Evolutionary conservation across 2,888 invertebrate genomes (phyloP), one percentile per base, ranked within the genome.

Genomic region (Cloeon dipterum): DNA sequence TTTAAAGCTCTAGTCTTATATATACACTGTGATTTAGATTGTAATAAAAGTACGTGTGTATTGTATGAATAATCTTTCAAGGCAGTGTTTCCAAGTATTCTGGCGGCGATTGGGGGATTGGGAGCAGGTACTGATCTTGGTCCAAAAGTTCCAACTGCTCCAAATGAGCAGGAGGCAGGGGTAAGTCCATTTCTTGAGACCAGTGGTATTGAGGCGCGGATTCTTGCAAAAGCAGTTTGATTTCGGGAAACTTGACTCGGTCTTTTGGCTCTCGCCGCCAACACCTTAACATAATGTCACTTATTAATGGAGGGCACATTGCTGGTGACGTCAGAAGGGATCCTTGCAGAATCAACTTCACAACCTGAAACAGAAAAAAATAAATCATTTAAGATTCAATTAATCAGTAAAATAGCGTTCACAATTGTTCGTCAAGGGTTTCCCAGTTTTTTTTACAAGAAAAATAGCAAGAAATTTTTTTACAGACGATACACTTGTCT

Each of bases 261-360:
- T 83, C 76, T 37, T 70, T 65, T 0, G 85, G 77, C 46, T 85
- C 82, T 0, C 72, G 68, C 49, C 74, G 70, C 82, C 82, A 83
- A 47, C 82, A 82, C 11, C 69, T 68, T 7, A 66, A 65, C 81
- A 83, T 82, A 43, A 82, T 55, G 40, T 75, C 72, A 46, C 72
- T 70, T 5, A 81, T 68, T 37, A 71, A 62, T 0, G 68, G 56
- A 0, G 81, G 79, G 48, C 77, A 78, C 46, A 75, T 74, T 42
- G 77, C 74, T 0, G 85, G 82, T 2, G 81, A 75, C 21, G 75
- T 73, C 35, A 86, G 58, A 51, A 81, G 68, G 41, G 78, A 77
- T 3, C 81, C 81, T 47, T 75, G 75, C 14, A 79, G 62, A 42
- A 86, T 78, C 38, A 85, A 58, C 46, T 76, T 75, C 10, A 82